Base-by-base conservation (phyloP, 1,140 invertebrate genomes). In the Ceratina australensis region DNA sequence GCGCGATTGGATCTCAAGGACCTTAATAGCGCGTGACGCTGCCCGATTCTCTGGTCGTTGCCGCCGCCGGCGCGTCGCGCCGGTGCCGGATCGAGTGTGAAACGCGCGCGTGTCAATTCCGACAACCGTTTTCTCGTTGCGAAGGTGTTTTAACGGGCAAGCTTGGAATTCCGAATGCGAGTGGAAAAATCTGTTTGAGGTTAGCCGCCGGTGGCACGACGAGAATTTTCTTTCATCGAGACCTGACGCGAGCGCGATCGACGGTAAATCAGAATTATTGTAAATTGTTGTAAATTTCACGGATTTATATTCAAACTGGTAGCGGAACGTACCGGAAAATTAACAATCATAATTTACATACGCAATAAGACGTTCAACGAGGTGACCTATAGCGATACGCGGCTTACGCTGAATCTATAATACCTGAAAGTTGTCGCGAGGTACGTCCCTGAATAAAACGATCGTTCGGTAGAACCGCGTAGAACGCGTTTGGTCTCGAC, bases 1-100 rank as follows among this genome's bases (percentile, higher is more conserved):
- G 78, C 84, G 71, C 74, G 81, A 83, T 86, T 59, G 63, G 42
- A 77, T 79, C 77, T 85, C 63, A 42, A 56, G 67, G 66, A 76
- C 72, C 49, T 78, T 86, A 81, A 86, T 86, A 84, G 81, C 74
- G 78, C 84, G 78, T 80, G 73, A 84, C 77, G 73, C 18, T 22
- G 16, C 26, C 18, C 72, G 66, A 81, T 78, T 83, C 57, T 20
- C 33, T 42, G 33, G 33, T 42, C 59, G 49, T 47, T 28, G 56
- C 66, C 22, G 20, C 59, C 33, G 33, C 33, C 33, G 33, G 10
- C 33, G 18, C 10, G 20, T 42, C 33, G 33, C 47, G 0, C 28
- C 28, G 28, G 28, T n/a, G 8, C 1, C 1, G 42, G 42, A 15
- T n/a, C 24, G 33, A 49, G 54, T 52, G 26, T 42, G 33, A 73